Evolutionary conservation across 2,888 invertebrate species (phyloP).

Genomic region (Thymelicus acteon): DNA sequence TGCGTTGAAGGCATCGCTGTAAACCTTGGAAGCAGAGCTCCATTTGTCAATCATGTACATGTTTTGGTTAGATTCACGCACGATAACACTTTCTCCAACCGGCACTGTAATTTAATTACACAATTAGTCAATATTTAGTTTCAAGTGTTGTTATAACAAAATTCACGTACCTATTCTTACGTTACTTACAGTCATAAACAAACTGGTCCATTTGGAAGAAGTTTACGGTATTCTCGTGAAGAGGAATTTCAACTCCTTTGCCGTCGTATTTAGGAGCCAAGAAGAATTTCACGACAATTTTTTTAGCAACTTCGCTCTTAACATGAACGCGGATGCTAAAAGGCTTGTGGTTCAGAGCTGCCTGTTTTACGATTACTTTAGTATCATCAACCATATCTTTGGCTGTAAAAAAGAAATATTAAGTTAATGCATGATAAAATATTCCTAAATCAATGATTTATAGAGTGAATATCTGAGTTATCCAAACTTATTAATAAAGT

Average conservation of each 20-base stretch:
- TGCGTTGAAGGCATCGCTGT: slow-evolving; percentile 76
- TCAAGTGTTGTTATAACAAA: not conserved
- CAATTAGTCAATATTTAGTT: not conserved
- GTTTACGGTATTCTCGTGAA: slow-evolving; percentile 82
- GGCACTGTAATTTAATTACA: slow-evolving; percentile 54
- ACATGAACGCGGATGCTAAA: slow-evolving; percentile 87
- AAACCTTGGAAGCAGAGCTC: slow-evolving; percentile 67
- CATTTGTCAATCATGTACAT: slow-evolving; percentile 83
- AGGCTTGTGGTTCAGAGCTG: slow-evolving; percentile 89
- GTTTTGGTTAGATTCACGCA: slow-evolving; percentile 85
- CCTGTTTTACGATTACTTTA: slow-evolving; percentile 85
- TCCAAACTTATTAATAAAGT: too few relatives aligned
- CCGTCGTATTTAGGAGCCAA: slow-evolving; percentile 89
- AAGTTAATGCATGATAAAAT: not conserved
- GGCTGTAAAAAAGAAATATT: slow-evolving; percentile 47
- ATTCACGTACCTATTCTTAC: not conserved
- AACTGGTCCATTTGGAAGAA: slow-evolving; percentile 86
- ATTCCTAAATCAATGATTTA: too few relatives aligned
- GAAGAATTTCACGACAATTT: slow-evolving; percentile 86
- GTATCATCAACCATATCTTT: slow-evolving; percentile 60
- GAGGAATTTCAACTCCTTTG: slow-evolving; percentile 77
- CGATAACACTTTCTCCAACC: slow-evolving; percentile 77
- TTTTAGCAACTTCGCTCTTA: slow-evolving; percentile 80
- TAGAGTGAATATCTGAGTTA: too few relatives aligned
- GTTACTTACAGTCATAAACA: slow-evolving; percentile 75